Evolutionary conservation across 2,888 invertebrate genomes (phyloP).

Genomic region (Philopedon plagiatum): DNA sequence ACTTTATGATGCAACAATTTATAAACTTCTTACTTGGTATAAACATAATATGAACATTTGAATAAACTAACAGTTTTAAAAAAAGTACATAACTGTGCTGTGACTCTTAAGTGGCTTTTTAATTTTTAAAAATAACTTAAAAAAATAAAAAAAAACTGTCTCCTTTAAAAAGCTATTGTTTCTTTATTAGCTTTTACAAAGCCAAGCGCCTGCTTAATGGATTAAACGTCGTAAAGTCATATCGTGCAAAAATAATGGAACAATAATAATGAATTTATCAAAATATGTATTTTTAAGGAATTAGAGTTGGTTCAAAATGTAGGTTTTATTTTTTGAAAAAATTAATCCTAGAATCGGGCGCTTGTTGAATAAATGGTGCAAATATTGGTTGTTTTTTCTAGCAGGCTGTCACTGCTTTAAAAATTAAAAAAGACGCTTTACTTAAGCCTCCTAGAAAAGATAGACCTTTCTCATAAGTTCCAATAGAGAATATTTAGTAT

Average conservation of each 20-base stretch:
- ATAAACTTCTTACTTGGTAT: slow-evolving; percentile 28
- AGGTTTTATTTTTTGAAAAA: slow-evolving; percentile 44
- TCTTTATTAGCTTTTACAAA: slow-evolving; percentile 62
- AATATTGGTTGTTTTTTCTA: slow-evolving; percentile 55
- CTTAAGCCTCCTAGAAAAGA: slow-evolving; percentile 51
- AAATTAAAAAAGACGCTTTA: slow-evolving; percentile 64
- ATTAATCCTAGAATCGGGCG: slow-evolving; percentile 51
- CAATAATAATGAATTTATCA: slow-evolving; percentile 52
- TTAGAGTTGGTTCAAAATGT: slow-evolving; percentile 43
- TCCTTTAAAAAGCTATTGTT: slow-evolving; percentile 63
- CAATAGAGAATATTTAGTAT: slow-evolving; percentile 68
- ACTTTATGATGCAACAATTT: slow-evolving; percentile 24
- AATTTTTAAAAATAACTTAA: slow-evolving; percentile 67
- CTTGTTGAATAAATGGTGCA: slow-evolving; percentile 63
- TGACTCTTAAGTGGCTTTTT: slow-evolving; percentile 74
- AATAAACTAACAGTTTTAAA: slow-evolving; percentile 53
- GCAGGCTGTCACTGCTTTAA: slow-evolving; percentile 63
- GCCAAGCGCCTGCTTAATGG: slow-evolving; percentile 57
- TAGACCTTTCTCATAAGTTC: slow-evolving; percentile 64
- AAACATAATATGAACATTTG: slow-evolving; percentile 41
- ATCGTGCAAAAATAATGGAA: slow-evolving; percentile 56
- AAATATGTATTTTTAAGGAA: slow-evolving; percentile 34
- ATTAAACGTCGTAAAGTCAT: slow-evolving; percentile 54
- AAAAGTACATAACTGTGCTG: slow-evolving; percentile 73
- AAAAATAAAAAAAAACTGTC: slow-evolving; percentile 59